These are phyloP conservation scores for Dromiciops gliroides DNA, from an alignment of 2,113 vertebrate genomes.

Conservation along the genomic window DNA sequence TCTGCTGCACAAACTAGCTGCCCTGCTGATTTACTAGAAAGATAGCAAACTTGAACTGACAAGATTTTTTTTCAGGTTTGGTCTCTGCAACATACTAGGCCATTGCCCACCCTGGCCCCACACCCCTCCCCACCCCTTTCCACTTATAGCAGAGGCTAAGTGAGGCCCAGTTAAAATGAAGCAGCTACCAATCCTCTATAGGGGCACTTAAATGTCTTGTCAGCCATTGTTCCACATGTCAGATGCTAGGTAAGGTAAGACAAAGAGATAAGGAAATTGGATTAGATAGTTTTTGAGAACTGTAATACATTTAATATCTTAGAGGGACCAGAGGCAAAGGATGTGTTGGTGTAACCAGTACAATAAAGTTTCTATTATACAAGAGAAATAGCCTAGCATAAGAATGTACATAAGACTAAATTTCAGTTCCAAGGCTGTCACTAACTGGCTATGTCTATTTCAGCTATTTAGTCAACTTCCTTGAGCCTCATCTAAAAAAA, in stretches of 20 bases:
- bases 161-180: background rate
- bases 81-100: background rate
- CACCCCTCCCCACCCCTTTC: background rate
- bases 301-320: background rate
- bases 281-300: background rate
- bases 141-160: background rate
- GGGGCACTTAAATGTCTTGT: background rate
- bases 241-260: background rate
- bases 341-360: background rate
- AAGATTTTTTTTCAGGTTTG: background rate
- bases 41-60: background rate
- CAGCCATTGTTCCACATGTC: background rate
- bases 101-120: no score
- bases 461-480: background rate
- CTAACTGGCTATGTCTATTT: background rate
- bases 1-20: background rate
- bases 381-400: background rate
- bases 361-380: background rate
- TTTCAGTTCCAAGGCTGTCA: background rate
- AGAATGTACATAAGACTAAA: background rate
- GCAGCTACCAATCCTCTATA: background rate
- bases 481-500: background rate
- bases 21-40: background rate
- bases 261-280: background rate
- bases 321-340: background rate